A percentile compares a stretch with the other conserved stretches of the same genome.
Conservation (phyloP, 2,888 invertebrate species). For the Pandemis corylana region DNA sequence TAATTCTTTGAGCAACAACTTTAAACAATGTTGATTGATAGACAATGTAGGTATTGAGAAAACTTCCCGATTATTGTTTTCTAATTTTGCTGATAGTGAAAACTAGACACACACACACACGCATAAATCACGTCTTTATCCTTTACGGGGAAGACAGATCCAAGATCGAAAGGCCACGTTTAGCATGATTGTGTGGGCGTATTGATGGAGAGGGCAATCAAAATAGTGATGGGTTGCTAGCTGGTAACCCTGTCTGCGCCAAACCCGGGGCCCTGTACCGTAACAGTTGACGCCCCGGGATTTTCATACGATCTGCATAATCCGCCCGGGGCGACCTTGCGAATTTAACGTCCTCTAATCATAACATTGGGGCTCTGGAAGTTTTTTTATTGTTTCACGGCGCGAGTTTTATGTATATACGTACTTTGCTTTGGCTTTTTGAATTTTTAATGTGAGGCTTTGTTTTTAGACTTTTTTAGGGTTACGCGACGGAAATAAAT, state of each 20-base stretch:
- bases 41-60: no score
- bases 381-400: conserved; percentile 53
- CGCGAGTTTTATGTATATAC: conserved; percentile 33
- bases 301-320: conserved; percentile 77
- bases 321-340: conserved; percentile 49
- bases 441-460: conserved; percentile 16
- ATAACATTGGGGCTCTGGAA: conserved; percentile 49
- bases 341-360: conserved; percentile 46
- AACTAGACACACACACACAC: no score
- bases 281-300: conserved; percentile 59
- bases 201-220: no score
- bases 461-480: conserved; percentile 39
- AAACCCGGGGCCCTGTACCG: conserved; percentile 50
- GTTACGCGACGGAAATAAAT: not conserved
- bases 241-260: not conserved
- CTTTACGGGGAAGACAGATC: no score
- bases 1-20: no score
- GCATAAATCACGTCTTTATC: no score
- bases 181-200: no score
- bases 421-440: conserved; percentile 31
- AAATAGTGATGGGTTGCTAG: no score
- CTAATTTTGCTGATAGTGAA: no score
- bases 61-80: no score
- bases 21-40: no score
- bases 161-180: no score